phyloP scores from a whole-genome alignment of 1,140 invertebrate species.

The Araneus ventricosus region DNA sequence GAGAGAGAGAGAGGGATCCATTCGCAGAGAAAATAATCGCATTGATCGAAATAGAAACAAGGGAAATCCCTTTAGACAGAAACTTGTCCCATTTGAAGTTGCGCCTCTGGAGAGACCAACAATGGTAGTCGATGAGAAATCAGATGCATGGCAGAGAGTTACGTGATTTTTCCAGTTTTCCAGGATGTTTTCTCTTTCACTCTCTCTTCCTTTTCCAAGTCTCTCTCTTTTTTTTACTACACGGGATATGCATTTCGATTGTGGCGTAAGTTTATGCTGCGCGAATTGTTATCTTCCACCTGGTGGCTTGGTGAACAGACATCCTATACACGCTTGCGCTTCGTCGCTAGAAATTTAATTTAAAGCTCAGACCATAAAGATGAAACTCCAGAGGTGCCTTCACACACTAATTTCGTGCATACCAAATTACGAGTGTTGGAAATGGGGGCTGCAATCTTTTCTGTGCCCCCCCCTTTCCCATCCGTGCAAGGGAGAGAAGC shows the following conservation, averaged over 20 bases:
- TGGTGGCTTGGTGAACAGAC: conserved; percentile 7
- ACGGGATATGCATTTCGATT: conserved; percentile 36
- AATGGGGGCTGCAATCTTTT: neutral
- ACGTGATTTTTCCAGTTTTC: conserved; percentile 29
- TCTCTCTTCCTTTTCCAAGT: neutral
- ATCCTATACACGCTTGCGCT: neutral
- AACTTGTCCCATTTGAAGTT: conserved; percentile 60
- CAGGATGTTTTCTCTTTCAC: neutral
- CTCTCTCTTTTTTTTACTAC: neutral
- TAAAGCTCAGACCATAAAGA: conserved; percentile 35
- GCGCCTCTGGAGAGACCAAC: neutral
- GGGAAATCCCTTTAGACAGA: conserved; percentile 64
- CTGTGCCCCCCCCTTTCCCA: neutral
- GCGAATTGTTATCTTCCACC: conserved; percentile 16
- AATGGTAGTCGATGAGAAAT: neutral
- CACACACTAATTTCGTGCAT: conserved; percentile 52
- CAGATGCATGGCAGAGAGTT: conserved; percentile 25
- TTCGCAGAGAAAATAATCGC: conserved; percentile 71
- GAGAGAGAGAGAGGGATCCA: conserved; percentile 56
- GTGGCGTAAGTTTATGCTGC: neutral
- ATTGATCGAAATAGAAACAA: conserved; percentile 68
- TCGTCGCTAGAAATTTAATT: conserved; percentile 47
- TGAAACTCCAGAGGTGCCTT: conserved; percentile 12
- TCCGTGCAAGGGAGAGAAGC: conserved; percentile 32
- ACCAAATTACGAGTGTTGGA: conserved; percentile 50